These are phyloP conservation scores for Oreortyx pictus DNA, from an alignment of 2,797 vertebrate species.

Conservation along the genomic window DNA sequence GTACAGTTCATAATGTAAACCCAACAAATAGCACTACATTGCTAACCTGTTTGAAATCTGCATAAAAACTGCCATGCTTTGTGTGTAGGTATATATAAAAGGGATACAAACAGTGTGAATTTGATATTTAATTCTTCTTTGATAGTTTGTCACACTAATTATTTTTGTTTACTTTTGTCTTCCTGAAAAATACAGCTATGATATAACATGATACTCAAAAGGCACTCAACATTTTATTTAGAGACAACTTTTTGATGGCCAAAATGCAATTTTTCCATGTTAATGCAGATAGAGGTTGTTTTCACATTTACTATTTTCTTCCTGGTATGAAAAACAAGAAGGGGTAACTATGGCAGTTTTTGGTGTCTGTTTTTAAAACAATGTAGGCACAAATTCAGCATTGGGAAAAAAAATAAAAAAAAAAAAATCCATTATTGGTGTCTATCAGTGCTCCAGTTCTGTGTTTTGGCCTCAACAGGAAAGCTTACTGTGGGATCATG, in stretches of 20 bases:
- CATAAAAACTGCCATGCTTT: accelerated
- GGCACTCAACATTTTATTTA: neutral
- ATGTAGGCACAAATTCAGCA: neutral
- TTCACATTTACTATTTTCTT: neutral
- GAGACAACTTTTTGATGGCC: neutral
- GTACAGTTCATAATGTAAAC: neutral
- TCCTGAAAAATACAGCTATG: neutral
- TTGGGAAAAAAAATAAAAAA: neutral
- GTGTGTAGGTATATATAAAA: accelerated
- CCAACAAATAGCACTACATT: neutral
- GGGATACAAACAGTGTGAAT: neutral
- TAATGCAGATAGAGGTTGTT: neutral
- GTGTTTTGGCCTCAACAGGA: neutral
- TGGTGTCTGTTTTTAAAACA: neutral
- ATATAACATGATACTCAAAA: neutral
- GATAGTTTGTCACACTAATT: neutral
- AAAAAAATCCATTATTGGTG: neutral
- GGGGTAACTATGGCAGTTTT: neutral
- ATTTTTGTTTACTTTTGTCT: neutral
- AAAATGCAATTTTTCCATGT: neutral
- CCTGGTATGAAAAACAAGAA: neutral
- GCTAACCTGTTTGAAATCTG: neutral
- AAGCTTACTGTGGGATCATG: neutral
- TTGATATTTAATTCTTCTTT: neutral
- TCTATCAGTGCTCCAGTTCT: neutral